phyloP scores from a whole-genome alignment of 2,888 invertebrate genomes.

The Pyrochroa serraticornis region DNA sequence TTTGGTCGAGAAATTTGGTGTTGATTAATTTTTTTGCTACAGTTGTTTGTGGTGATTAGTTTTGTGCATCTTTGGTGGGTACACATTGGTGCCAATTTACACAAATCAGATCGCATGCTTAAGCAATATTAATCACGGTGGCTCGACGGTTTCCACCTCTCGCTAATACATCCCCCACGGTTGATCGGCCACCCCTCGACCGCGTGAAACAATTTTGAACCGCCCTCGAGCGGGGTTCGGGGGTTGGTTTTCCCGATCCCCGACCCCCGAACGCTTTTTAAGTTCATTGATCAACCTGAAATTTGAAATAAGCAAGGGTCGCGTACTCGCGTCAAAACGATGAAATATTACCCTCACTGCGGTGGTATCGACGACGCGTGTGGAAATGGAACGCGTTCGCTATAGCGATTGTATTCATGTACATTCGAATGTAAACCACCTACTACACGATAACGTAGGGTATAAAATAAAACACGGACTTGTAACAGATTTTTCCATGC shows the following conservation, averaged over 20 bases:
- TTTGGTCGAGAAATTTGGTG: background rate
- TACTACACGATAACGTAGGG: constrained; percentile 43
- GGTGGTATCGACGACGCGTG: constrained; percentile 44
- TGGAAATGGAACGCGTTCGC: constrained; percentile 41
- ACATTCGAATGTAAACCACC: constrained; percentile 45
- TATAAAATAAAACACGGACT: constrained; percentile 37
- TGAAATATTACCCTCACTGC: constrained; percentile 47
- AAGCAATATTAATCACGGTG: constrained; percentile 62
- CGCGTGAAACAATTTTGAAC: constrained; percentile 52
- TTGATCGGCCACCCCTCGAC: constrained; percentile 48
- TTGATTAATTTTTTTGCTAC: constrained; percentile 1
- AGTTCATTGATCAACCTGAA: constrained; percentile 53
- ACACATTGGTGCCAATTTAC: constrained; percentile 55
- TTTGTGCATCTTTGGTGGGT: constrained; percentile 19
- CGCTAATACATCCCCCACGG: constrained; percentile 40
- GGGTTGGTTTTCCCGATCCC: constrained; percentile 31
- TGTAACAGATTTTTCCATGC: constrained; percentile 37
- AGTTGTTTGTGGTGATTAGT: constrained; percentile 17
- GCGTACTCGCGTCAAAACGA: constrained; percentile 45
- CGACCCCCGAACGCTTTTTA: constrained; percentile 43
- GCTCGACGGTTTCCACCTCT: constrained; percentile 54
- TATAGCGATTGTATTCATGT: constrained; percentile 44
- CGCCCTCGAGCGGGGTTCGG: constrained; percentile 31
- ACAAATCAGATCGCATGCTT: constrained; percentile 63
- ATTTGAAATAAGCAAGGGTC: constrained; percentile 48